Evolutionary conservation across 2,888 invertebrate species (phyloP).

Genomic region (Rotaria socialis): DNA sequence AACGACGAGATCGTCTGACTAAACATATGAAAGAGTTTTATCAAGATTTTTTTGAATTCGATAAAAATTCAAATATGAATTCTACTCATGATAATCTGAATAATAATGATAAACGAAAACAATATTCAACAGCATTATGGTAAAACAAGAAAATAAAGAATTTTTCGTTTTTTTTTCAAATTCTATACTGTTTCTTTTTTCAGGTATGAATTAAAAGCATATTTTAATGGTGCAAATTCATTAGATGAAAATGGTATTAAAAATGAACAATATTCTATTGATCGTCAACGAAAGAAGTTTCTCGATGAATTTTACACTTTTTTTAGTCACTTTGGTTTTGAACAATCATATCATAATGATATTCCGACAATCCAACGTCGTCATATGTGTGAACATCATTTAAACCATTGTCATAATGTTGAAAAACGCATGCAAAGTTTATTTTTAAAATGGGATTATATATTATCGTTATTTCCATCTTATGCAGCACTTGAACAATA

Average conservation of each 20-base stretch:
- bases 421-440: not conserved
- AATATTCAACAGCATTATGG: not conserved
- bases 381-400: not conserved
- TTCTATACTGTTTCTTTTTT: not conserved
- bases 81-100: not conserved
- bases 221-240: not conserved
- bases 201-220: constrained; percentile 17
- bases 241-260: not conserved
- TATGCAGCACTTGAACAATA: constrained; percentile 6
- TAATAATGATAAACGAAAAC: not conserved
- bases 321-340: not conserved
- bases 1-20: not conserved
- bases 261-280: not conserved
- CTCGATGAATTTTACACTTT: not conserved
- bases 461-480: not conserved
- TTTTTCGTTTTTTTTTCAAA: not conserved
- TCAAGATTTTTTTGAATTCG: not conserved
- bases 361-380: not conserved
- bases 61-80: not conserved
- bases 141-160: not conserved
- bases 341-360: not conserved
- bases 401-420: not conserved
- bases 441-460: not conserved
- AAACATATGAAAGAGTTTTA: not conserved
- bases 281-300: not conserved